Evolutionary conservation across 2,888 invertebrate genomes (phyloP).

Genomic region (Byasa hedistus): DNA sequence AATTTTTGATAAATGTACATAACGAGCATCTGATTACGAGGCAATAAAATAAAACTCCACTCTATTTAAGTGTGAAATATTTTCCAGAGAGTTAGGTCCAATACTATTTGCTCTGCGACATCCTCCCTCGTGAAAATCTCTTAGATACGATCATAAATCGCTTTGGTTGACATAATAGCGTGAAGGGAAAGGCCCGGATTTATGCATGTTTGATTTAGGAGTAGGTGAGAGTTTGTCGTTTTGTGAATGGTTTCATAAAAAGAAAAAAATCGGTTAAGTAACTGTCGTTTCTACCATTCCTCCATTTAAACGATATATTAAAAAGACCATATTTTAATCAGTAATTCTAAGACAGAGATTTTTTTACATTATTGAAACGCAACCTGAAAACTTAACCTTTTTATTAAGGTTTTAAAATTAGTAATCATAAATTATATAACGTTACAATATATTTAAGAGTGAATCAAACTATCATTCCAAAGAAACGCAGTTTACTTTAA

Average conservation of each 20-base stretch:
- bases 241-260: conserved; percentile 32
- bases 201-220: conserved; percentile 75
- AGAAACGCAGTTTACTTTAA: no score
- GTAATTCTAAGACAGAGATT: not conserved
- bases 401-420: no score
- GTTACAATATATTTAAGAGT: no score
- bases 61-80: conserved; percentile 41
- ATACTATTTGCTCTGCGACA: conserved; percentile 66
- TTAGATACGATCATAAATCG: conserved; percentile 75
- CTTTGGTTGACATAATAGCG: conserved; percentile 76
- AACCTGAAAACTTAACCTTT: no score
- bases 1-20: not conserved
- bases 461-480: no score
- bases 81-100: conserved; percentile 42
- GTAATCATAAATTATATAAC: no score
- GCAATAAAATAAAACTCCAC: conserved; percentile 19
- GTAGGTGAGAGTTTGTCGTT: conserved; percentile 60
- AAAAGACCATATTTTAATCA: not conserved
- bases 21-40: not conserved
- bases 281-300: not conserved
- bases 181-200: conserved; percentile 72
- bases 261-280: not conserved
- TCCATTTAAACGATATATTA: no score
- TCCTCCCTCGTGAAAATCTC: conserved; percentile 70
- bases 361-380: no score